phyloP scores from a whole-genome alignment of 1,140 invertebrate species.

The Lordiphosa clarofinis region DNA sequence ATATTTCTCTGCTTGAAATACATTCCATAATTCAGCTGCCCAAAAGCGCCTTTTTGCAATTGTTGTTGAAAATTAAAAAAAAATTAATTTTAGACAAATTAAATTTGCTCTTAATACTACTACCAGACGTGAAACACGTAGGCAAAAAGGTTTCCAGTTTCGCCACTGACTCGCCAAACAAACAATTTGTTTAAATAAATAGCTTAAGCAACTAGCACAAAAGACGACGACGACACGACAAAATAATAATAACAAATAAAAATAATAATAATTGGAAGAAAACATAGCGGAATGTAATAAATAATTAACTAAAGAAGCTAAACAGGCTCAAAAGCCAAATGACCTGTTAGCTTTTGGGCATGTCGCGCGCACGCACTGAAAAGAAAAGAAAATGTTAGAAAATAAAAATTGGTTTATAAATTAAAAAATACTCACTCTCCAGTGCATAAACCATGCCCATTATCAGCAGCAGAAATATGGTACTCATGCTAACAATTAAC shows the following conservation, averaged over 20 bases:
- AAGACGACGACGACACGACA: constrained; percentile 41
- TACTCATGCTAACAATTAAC: constrained; percentile 88
- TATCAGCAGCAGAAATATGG: constrained; percentile 88
- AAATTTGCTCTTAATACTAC: constrained; percentile 33
- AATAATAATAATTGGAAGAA: constrained; percentile 55
- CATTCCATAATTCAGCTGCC: constrained; percentile 6
- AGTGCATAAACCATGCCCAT: constrained; percentile 86
- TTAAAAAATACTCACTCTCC: constrained; percentile 83
- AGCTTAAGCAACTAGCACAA: constrained; percentile 61
- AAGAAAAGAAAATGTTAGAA: constrained; percentile 29
- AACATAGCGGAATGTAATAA: constrained; percentile 51
- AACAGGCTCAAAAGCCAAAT: constrained; percentile 3
- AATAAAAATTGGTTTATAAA: no score
- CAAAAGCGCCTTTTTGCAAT: not conserved
- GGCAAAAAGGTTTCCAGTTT: constrained; percentile 27
- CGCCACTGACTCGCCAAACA: constrained; percentile 32
- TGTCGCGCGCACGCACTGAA: constrained; percentile 83
- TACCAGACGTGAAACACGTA: not conserved
- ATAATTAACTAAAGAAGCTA: constrained; percentile 67
- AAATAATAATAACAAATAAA: constrained; percentile 39
- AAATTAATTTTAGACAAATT: constrained; percentile 4
- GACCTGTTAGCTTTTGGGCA: constrained; percentile 71
- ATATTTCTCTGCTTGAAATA: constrained; percentile 35
- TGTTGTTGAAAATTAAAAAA: constrained; percentile 1
- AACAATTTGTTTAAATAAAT: constrained; percentile 57